Evolutionary conservation across 35 echinoderm and acorn worm genomes (phyloP), one percentile per base, ranked within the genome.

Genomic region (Strongylocentrotus purpuratus): DNA sequence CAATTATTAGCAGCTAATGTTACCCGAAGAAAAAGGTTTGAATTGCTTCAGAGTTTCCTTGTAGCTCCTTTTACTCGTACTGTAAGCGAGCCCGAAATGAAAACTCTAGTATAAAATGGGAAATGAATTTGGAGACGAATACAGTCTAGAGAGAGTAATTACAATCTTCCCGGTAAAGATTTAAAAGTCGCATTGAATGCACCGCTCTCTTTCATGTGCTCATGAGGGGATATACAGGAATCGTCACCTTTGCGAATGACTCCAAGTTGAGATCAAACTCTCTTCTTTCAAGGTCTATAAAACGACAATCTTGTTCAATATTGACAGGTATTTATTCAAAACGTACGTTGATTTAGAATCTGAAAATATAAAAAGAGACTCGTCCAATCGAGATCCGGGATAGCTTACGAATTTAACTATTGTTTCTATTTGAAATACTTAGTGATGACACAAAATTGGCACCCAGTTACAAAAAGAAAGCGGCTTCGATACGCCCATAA

Each of bases 1-100:
- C 65, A 78, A 78, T 78, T 78, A 78, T n/a, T 78, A 28, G 65
- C 65, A 78, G 65, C 22, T 78, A 78, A 78, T 78, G 65, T 78
- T 78, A 78, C 65, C n/a, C 20, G 65, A 78, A 78, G 65, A 78
- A 15, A 78, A 28, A n/a, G 65, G 65, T 78, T 78, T 28, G 15
- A 78, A n/a, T n/a, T 78, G 65, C 65, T 18, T 78, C 7, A 6
- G 65, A 7, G n/a, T 78, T 78, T 78, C 65, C 65, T 28, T 78
- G 65, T 78, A 28, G 20, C 28, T 55, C 50, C 10, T 15, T 55
- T 12, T 55, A 10, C 7, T 55, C 50, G 22, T 78, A 4, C 22
- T n/a, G 65, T 22, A 22, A 78, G 65, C 28, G 65, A 78, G 20
- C 28, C 5, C 65, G 65, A 28, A 78, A 78, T 78, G 4, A 22